Conservation (phyloP, 2,113 vertebrate species). For the Rhizomys pruinosus region DNA sequence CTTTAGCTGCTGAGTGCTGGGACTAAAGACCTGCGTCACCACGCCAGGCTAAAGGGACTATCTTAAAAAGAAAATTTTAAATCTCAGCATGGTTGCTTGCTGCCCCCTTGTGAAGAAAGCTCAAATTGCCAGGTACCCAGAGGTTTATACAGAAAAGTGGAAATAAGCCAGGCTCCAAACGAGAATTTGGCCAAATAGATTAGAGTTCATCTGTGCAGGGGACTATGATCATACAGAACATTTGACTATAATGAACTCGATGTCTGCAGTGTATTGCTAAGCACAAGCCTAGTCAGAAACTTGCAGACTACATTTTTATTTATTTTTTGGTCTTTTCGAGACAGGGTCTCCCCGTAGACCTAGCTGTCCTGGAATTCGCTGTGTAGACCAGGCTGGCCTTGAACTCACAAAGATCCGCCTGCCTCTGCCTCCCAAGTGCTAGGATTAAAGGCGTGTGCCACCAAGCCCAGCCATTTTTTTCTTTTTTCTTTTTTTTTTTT, state of each 20-base stretch:
- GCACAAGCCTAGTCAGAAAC: not conserved
- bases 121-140: not conserved
- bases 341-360: no score
- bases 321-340: no score
- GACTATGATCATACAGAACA: not conserved
- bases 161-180: conserved; percentile 6
- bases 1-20: not conserved
- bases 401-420: no score
- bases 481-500: no score
- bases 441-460: no score
- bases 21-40: not conserved
- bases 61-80: not conserved
- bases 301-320: not conserved
- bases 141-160: not conserved
- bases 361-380: no score
- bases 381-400: no score
- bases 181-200: not conserved
- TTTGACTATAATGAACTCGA: not conserved
- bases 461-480: no score
- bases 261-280: not conserved
- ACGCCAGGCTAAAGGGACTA: not conserved
- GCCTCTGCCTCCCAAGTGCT: no score
- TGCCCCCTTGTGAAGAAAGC: conserved; percentile 62
- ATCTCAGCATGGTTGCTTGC: conserved; percentile 11
- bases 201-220: no score